phyloP scores from a whole-genome alignment of 2,113 vertebrate genomes.

The Drymodes brunneopygia region DNA sequence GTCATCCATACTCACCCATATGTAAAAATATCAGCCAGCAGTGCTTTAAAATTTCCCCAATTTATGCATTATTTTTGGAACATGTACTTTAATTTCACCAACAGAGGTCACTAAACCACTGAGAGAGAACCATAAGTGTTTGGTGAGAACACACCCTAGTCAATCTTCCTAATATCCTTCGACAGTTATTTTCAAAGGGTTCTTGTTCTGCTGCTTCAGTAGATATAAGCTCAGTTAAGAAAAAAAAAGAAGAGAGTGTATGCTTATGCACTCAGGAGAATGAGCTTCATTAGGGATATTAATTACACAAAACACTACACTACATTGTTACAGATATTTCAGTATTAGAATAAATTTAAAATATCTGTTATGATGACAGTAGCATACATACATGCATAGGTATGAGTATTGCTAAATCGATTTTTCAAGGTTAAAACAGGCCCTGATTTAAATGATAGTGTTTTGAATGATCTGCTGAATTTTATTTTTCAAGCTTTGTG shows the following conservation, averaged over 20 bases:
- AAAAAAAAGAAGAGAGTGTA: background rate
- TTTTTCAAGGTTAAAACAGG: background rate
- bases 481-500: background rate
- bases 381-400: background rate
- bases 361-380: background rate
- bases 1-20: background rate
- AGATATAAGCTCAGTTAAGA: background rate
- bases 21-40: background rate
- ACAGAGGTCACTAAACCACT: conserved; percentile 69
- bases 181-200: background rate
- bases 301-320: background rate
- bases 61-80: background rate
- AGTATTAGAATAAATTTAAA: background rate
- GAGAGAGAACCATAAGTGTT: background rate
- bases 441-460: background rate
- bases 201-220: background rate
- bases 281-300: background rate
- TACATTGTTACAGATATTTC: background rate
- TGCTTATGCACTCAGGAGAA: background rate
- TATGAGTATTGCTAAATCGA: background rate
- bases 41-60: background rate
- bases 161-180: background rate
- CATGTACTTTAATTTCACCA: conserved; percentile 36
- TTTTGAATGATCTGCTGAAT: background rate
- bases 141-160: background rate